A percentile compares a stretch with the other conserved stretches of the same genome.
Conservation (phyloP, 2,113 vertebrate genomes). For the Sebastes schlegelii region DNA sequence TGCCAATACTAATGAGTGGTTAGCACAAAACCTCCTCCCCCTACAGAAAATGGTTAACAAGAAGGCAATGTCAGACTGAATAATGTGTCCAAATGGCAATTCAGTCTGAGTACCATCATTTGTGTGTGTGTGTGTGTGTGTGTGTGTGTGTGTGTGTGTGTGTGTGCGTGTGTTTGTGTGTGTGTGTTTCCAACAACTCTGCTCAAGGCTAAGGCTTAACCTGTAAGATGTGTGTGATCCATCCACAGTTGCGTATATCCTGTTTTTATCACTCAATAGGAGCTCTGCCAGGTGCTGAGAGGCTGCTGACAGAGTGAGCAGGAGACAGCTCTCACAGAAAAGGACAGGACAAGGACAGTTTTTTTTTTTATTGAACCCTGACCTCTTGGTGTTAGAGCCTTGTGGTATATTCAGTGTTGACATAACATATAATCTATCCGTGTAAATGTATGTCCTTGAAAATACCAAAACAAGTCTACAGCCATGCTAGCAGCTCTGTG, state of each 20-base stretch:
- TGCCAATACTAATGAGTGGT: neutral
- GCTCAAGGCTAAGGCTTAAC: conserved; percentile 18
- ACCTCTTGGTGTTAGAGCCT: neutral
- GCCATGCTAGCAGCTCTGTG: too few relatives aligned
- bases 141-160: neutral
- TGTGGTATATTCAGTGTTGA: too few relatives aligned
- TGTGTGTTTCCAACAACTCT: neutral
- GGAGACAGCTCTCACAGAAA: neutral
- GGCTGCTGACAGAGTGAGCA: conserved; percentile 10
- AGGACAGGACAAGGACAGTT: too few relatives aligned
- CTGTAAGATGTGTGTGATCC: conserved; percentile 2
- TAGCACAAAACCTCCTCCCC: neutral
- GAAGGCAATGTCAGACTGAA: conserved; percentile 6
- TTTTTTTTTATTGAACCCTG: neutral
- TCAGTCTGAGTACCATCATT: neutral
- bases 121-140: neutral
- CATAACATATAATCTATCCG: too few relatives aligned
- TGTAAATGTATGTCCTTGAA: too few relatives aligned
- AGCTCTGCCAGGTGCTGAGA: conserved; percentile 20
- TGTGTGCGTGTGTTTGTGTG: neutral
- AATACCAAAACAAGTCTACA: too few relatives aligned
- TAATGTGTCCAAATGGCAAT: neutral
- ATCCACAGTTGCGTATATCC: conserved; percentile 6
- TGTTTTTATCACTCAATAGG: conserved; percentile 10
- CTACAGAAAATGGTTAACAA: neutral